Percentiles rank a stretch among this genome's conserved stretches.
Conservation (phyloP, 1,140 invertebrate species). For the Antheraea mylitta region DNA sequence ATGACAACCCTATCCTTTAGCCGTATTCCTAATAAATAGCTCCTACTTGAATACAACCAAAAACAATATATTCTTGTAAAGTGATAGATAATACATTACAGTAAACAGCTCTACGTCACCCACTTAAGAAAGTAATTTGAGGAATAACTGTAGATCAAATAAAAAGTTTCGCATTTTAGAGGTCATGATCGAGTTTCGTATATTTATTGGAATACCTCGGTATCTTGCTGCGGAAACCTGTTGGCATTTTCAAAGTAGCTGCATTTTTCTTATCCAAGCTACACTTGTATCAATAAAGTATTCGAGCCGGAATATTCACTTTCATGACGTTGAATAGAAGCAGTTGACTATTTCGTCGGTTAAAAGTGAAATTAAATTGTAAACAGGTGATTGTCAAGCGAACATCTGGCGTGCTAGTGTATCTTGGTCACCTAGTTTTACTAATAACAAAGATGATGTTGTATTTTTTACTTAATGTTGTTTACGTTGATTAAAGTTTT, state of each 20-base stretch:
- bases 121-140: not conserved
- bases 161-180: not conserved
- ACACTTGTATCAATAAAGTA: not conserved
- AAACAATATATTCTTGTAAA: too few species aligned
- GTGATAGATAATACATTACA: too few species aligned
- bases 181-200: not conserved
- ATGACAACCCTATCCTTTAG: too few species aligned
- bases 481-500: not conserved
- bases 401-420: not conserved
- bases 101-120: not conserved
- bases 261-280: not conserved
- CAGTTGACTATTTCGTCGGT: not conserved
- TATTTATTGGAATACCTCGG: not conserved
- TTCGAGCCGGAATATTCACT: not conserved
- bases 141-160: not conserved
- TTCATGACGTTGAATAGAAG: not conserved
- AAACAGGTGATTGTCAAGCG: not conserved
- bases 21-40: too few species aligned
- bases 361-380: constrained; percentile 1
- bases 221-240: not conserved
- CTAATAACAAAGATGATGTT: not conserved
- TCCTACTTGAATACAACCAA: too few species aligned
- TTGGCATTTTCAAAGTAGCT: not conserved
- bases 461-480: not conserved
- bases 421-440: not conserved